phyloP scores from a whole-genome alignment of 2,888 invertebrate species.

The Sarcophaga variegata region DNA sequence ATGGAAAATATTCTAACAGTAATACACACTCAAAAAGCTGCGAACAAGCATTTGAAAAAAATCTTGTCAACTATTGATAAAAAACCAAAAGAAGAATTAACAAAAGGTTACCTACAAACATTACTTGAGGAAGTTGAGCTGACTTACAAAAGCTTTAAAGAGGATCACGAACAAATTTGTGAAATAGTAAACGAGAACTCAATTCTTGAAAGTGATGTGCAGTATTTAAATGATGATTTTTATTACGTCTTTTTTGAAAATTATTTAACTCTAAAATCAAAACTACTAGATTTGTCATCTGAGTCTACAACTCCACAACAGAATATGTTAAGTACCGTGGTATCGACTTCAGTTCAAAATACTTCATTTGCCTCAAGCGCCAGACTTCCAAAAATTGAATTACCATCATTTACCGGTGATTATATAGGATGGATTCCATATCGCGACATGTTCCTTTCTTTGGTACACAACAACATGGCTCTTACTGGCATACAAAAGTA shows the following conservation, averaged over 20 bases:
- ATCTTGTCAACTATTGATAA: neutral
- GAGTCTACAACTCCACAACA: too few relatives aligned
- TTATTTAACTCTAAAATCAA: slow-evolving; percentile 19
- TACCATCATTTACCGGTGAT: slow-evolving; percentile 30
- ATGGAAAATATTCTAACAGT: slow-evolving; percentile 4
- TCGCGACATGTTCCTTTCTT: slow-evolving; percentile 24
- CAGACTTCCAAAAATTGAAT: slow-evolving; percentile 36
- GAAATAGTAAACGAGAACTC: slow-evolving; percentile 9
- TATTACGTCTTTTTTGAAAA: slow-evolving; percentile 18
- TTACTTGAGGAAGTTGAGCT: slow-evolving; percentile 34
- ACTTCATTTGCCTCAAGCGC: slow-evolving; percentile 8
- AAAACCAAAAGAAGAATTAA: slow-evolving; percentile 9
- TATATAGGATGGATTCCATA: slow-evolving; percentile 31
- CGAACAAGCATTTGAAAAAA: slow-evolving; percentile 13
- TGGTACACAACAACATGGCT: slow-evolving; percentile 16
- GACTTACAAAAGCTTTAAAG: slow-evolving; percentile 35
- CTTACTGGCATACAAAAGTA: neutral
- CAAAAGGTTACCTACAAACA: slow-evolving; percentile 12
- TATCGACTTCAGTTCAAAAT: too few relatives aligned
- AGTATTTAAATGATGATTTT: slow-evolving; percentile 13
- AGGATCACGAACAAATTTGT: slow-evolving; percentile 18
- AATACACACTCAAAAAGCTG: slow-evolving; percentile 6
- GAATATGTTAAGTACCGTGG: too few relatives aligned
- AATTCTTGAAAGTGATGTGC: slow-evolving; percentile 20
- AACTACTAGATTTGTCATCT: slow-evolving; percentile 10